A percentile compares a stretch with the other conserved stretches of the same genome.
Conservation (phyloP, 2,888 invertebrate species). For the Drepanosiphum platanoidis region DNA sequence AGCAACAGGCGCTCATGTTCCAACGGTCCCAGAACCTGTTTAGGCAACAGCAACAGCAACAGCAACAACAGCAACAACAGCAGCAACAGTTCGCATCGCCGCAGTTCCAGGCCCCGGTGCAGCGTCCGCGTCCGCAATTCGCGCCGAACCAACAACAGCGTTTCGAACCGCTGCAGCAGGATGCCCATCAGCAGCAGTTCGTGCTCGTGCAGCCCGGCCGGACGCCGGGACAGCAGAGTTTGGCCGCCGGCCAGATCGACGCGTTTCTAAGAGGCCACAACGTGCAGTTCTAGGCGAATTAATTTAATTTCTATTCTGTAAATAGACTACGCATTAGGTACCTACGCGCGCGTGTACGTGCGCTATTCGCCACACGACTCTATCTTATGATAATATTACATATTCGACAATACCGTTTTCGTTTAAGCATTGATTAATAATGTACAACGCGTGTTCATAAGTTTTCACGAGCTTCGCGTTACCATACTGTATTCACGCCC, state of each 20-base stretch:
- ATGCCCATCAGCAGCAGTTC: slow-evolving; percentile 54
- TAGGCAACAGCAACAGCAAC: slow-evolving; percentile 41
- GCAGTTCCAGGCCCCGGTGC: too few relatives aligned
- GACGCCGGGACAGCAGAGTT: slow-evolving; percentile 65
- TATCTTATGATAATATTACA: not conserved
- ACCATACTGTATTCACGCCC: slow-evolving; percentile 44
- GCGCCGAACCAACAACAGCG: slow-evolving; percentile 41
- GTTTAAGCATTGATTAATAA: slow-evolving; percentile 47
- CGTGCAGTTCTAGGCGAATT: slow-evolving; percentile 65
- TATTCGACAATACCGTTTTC: slow-evolving; percentile 15
- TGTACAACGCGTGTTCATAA: slow-evolving; percentile 43
- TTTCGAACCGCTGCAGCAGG: slow-evolving; percentile 54
- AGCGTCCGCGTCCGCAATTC: slow-evolving; percentile 26
- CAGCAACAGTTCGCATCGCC: slow-evolving; percentile 32
- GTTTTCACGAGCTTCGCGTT: not conserved
- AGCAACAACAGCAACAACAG: not conserved
- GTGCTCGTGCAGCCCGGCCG: slow-evolving; percentile 63
- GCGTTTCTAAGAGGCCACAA: slow-evolving; percentile 78
- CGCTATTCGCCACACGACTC: not conserved
- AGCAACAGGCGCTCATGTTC: slow-evolving; percentile 65
- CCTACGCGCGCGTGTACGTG: not conserved
- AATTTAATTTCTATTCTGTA: slow-evolving; percentile 48
- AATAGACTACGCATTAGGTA: not conserved
- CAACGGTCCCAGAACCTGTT: slow-evolving; percentile 56
- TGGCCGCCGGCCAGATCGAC: slow-evolving; percentile 80